phyloP scores from a whole-genome alignment of 2,888 invertebrate genomes.

The Ophion ventricosus region DNA sequence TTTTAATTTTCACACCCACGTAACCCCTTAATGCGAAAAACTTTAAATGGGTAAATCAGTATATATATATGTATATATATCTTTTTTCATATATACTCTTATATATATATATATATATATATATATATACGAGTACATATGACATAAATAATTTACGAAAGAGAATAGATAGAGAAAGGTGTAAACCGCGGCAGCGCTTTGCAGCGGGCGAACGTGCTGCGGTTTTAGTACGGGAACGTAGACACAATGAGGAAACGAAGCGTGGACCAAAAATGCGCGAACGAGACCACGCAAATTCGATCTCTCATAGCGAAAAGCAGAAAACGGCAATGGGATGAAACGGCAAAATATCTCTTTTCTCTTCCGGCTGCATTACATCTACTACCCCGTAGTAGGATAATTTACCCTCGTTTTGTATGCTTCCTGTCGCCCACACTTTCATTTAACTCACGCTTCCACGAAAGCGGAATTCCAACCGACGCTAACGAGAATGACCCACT shows the following conservation, averaged over 20 bases:
- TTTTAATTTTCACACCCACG: too few relatives aligned
- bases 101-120: neutral
- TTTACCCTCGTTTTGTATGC: slow-evolving; percentile 33
- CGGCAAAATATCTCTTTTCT: slow-evolving; percentile 15
- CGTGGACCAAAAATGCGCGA: slow-evolving; percentile 37
- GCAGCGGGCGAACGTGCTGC: slow-evolving; percentile 39
- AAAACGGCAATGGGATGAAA: neutral
- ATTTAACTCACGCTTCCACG: slow-evolving; percentile 55
- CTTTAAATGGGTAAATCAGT: too few relatives aligned
- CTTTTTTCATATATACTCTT: too few relatives aligned
- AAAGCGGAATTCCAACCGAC: slow-evolving; percentile 69
- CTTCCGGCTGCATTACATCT: neutral
- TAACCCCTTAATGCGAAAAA: too few relatives aligned
- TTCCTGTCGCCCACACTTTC: slow-evolving; percentile 13
- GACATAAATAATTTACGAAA: slow-evolving; percentile 11
- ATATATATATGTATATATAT: too few relatives aligned
- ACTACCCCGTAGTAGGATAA: slow-evolving; percentile 27
- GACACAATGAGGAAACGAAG: slow-evolving; percentile 33
- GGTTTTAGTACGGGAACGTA: slow-evolving; percentile 22
- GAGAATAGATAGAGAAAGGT: slow-evolving; percentile 35
- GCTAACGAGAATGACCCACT: slow-evolving; percentile 78
- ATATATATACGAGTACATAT: neutral
- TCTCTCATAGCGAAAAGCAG: slow-evolving; percentile 3
- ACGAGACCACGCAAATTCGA: slow-evolving; percentile 35
- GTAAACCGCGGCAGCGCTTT: slow-evolving; percentile 41